phyloP scores from a whole-genome alignment of 2,113 vertebrate species.

The Symphodus melops region DNA sequence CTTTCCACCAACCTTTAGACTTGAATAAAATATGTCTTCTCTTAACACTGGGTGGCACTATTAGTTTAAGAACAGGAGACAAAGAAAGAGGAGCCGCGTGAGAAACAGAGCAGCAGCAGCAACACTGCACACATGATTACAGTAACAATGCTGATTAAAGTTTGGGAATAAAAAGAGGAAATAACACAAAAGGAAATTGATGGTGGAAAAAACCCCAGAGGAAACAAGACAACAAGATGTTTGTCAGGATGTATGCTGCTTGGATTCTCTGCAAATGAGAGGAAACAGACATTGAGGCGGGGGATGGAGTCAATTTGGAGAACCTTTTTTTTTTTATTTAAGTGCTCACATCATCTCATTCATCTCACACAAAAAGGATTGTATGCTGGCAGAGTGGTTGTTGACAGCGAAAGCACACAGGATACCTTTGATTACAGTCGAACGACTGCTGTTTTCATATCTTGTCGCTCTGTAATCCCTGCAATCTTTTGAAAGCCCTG shows the following conservation, averaged over 20 bases:
- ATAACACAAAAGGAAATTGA: slow-evolving; percentile 23
- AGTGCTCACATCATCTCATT: neutral
- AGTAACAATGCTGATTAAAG: slow-evolving; percentile 53
- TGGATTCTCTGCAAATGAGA: slow-evolving; percentile 38
- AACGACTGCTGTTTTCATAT: slow-evolving; percentile 35
- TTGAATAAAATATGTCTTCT: neutral
- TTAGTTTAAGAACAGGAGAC: slow-evolving; percentile 15
- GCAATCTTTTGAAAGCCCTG: slow-evolving; percentile 27
- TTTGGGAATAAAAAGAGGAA: slow-evolving; percentile 24
- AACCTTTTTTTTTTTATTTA: slow-evolving; percentile 16
- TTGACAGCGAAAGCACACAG: slow-evolving; percentile 35
- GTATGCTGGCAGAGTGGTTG: slow-evolving; percentile 22
- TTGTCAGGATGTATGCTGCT: slow-evolving; percentile 33
- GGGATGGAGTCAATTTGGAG: no score
- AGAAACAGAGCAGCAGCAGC: slow-evolving; percentile 19
- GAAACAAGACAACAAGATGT: slow-evolving; percentile 42
- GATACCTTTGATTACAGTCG: slow-evolving; percentile 52
- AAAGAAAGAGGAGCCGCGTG: neutral
- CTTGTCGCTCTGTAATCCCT: slow-evolving; percentile 44
- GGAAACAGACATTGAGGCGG: slow-evolving; percentile 13
- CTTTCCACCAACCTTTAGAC: neutral
- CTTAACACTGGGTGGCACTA: slow-evolving; percentile 55
- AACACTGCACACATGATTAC: slow-evolving; percentile 20
- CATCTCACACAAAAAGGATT: slow-evolving; percentile 9
- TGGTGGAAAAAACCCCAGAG: slow-evolving; percentile 5